phyloP scores from a whole-genome alignment of 2,888 invertebrate genomes.

The Campoplex nolae region DNA sequence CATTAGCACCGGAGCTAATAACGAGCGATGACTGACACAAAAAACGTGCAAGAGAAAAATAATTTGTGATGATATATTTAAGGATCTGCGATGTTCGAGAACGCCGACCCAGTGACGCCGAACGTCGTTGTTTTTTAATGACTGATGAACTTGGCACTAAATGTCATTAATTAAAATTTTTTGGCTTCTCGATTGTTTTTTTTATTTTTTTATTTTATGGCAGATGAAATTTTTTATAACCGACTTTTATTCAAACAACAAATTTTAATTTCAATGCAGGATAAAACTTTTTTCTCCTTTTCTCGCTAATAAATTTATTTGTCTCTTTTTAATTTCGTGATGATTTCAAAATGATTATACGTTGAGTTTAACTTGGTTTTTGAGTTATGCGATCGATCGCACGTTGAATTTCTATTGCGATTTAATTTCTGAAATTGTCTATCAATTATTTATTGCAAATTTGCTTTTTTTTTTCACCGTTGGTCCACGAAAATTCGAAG shows the following conservation, averaged over 20 bases:
- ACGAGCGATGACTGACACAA: neutral
- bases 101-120: constrained; percentile 37
- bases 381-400: neutral
- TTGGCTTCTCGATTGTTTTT: neutral
- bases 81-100: constrained; percentile 12
- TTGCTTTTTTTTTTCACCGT: neutral
- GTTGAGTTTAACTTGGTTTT: neutral
- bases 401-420: neutral
- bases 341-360: neutral
- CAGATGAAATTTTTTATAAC: neutral
- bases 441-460: neutral
- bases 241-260: neutral
- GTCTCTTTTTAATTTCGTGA: neutral
- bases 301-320: neutral
- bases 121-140: constrained; percentile 1
- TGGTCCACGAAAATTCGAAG: constrained; percentile 72
- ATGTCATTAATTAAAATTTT: neutral
- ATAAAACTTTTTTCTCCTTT: neutral
- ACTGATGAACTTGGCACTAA: constrained; percentile 9
- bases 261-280: neutral
- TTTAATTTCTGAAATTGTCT: neutral
- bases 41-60: neutral
- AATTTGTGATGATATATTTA: neutral
- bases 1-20: constrained; percentile 13
- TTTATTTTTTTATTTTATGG: neutral